These are phyloP conservation scores for Mongoloraphidia duomilia DNA, from an alignment of 2,888 invertebrate genomes.

Conservation along the genomic window DNA sequence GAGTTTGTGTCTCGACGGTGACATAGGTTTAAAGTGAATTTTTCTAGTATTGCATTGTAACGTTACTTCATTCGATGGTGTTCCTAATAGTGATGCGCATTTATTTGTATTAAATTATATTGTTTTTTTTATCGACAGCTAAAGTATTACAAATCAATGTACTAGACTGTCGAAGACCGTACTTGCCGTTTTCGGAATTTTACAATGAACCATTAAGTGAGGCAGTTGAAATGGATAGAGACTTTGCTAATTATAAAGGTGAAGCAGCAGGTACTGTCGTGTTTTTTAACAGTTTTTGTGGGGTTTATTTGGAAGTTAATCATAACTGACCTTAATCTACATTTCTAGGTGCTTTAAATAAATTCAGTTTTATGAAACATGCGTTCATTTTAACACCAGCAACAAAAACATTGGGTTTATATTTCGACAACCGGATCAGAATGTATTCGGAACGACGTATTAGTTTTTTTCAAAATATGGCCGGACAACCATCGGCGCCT, in stretches of 20 bases:
- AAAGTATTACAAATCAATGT: conserved; percentile 60
- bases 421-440: conserved; percentile 86
- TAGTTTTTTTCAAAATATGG: conserved; percentile 69
- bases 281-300: not conserved
- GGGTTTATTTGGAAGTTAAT: not conserved
- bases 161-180: conserved; percentile 69
- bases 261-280: conserved; percentile 25
- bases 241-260: conserved; percentile 80
- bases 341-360: conserved; percentile 18
- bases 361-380: conserved; percentile 82
- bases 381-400: conserved; percentile 84
- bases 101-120: too few species aligned
- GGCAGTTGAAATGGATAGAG: conserved; percentile 84
- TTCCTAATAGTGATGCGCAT: too few species aligned
- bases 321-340: too few species aligned
- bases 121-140: conserved; percentile 26
- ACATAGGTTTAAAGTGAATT: too few species aligned
- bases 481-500: conserved; percentile 70
- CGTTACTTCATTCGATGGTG: too few species aligned
- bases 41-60: too few species aligned
- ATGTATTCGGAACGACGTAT: conserved; percentile 88
- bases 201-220: conserved; percentile 90
- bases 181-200: conserved; percentile 77
- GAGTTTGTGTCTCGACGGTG: too few species aligned
- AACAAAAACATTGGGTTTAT: conserved; percentile 79